These are phyloP conservation scores for Anas platyrhynchos DNA, from an alignment of 2,113 vertebrate genomes.

Conservation along the genomic window DNA sequence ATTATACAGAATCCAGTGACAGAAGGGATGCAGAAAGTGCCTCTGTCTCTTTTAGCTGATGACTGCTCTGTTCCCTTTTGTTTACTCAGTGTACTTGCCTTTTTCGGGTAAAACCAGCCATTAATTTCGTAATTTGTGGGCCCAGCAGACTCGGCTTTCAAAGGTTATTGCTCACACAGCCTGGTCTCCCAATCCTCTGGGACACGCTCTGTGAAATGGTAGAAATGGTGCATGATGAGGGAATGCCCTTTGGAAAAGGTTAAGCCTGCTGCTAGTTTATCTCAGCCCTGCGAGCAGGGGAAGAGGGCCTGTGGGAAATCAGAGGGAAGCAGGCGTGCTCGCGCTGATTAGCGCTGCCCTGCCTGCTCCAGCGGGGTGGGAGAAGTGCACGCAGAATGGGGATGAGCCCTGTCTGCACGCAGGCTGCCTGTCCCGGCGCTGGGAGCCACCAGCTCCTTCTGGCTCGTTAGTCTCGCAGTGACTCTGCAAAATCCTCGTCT, in stretches of 20 bases:
- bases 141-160: neutral
- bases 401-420: neutral
- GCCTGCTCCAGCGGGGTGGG: accelerated
- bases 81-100: neutral
- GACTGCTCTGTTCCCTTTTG: neutral
- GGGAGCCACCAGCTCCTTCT: no score
- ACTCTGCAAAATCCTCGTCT: neutral
- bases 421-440: neutral
- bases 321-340: neutral
- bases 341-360: accelerated
- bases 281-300: neutral
- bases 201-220: neutral
- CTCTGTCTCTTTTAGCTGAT: neutral
- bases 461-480: accelerated
- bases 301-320: neutral
- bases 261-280: neutral
- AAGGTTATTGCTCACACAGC: neutral
- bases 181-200: neutral
- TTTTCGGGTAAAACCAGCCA: neutral
- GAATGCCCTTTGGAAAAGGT: conserved; percentile 69
- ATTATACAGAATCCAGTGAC: neutral
- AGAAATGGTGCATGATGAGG: conserved; percentile 19
- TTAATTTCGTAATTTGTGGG: neutral
- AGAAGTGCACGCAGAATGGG: accelerated
- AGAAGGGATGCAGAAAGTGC: neutral